A percentile compares a stretch with the other conserved stretches of the same genome.
Evolutionary conservation across 2,113 vertebrate species (phyloP).

Genomic region (Chinchilla lanigera): DNA sequence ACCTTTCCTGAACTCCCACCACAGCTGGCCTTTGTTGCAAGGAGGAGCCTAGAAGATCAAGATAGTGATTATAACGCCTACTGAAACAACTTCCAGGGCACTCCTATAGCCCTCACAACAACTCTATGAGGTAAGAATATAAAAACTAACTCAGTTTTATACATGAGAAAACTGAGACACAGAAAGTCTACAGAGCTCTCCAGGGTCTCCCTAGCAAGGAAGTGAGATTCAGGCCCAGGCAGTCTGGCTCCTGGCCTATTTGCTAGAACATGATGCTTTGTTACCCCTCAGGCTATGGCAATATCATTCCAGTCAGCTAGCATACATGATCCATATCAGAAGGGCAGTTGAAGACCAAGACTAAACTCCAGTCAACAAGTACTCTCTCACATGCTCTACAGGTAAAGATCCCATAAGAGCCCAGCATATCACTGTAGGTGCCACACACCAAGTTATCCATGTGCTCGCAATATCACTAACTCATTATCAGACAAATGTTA

Average conservation of each 20-base stretch:
- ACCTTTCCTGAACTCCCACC: background rate
- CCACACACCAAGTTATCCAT: background rate
- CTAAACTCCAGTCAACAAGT: background rate
- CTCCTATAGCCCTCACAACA: background rate
- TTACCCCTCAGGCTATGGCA: background rate
- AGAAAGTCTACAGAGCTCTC: background rate
- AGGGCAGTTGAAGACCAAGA: background rate
- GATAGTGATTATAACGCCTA: background rate
- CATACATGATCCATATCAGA: background rate
- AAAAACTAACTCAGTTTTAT: background rate
- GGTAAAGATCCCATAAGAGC: background rate
- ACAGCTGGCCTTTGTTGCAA: background rate
- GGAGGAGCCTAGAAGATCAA: background rate
- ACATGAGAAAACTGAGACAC: background rate
- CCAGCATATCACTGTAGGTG: background rate
- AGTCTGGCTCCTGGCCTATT: background rate
- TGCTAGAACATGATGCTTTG: background rate
- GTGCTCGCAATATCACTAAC: background rate
- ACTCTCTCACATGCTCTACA: background rate
- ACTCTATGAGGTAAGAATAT: background rate
- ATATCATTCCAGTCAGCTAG: background rate
- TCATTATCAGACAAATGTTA: slow-evolving; percentile 11
- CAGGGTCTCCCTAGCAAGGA: background rate
- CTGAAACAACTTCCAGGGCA: background rate
- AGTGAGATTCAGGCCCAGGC: no score